Evolutionary conservation across 2,888 invertebrate genomes (phyloP).

Genomic region (Phengaris arion): DNA sequence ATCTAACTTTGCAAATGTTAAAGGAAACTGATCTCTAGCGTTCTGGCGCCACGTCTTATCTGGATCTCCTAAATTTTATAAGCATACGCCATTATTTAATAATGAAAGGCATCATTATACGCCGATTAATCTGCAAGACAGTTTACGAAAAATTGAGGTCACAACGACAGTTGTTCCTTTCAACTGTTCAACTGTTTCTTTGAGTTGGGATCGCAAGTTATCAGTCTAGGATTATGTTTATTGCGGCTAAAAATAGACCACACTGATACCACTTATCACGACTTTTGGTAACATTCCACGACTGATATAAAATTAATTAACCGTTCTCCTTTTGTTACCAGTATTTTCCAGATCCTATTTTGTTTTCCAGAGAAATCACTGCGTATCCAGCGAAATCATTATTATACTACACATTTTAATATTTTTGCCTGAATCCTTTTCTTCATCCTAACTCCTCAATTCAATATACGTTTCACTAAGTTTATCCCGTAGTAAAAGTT

Average conservation of each 20-base stretch:
- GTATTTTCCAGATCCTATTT: background rate
- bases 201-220: constrained; percentile 6
- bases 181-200: background rate
- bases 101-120: constrained; percentile 5
- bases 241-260: constrained; percentile 14
- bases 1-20: background rate
- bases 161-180: background rate
- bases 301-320: background rate
- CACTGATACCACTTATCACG: constrained; percentile 11
- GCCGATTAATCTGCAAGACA: background rate
- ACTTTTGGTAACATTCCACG: constrained; percentile 11
- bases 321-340: background rate
- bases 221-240: constrained; percentile 26
- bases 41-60: background rate
- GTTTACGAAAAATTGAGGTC: constrained; percentile 1
- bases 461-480: background rate
- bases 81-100: background rate
- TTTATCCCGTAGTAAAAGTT: background rate
- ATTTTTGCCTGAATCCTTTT: background rate
- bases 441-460: background rate
- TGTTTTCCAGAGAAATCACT: too few relatives aligned
- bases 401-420: background rate
- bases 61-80: background rate
- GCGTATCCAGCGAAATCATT: too few relatives aligned
- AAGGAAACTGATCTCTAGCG: background rate